These are phyloP conservation scores for Lacerta agilis DNA, from an alignment of 2,797 vertebrate species.

Conservation along the genomic window DNA sequence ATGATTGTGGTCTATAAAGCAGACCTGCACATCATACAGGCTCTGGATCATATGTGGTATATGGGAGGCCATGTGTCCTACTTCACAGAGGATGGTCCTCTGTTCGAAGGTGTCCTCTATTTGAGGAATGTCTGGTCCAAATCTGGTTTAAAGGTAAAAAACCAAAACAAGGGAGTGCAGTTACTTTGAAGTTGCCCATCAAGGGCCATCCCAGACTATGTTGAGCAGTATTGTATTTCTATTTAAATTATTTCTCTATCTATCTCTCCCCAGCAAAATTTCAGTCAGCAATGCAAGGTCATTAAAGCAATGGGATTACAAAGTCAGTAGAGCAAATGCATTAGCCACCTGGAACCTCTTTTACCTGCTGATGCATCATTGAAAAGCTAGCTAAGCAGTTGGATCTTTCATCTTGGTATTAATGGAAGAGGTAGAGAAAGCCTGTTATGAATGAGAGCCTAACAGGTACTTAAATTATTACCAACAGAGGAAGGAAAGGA, in stretches of 20 bases:
- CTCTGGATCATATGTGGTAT: not conserved
- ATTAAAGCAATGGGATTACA: not conserved
- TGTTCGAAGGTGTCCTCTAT: too few species aligned
- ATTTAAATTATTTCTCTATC: too few species aligned
- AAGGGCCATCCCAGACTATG: too few species aligned
- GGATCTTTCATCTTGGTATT: not conserved
- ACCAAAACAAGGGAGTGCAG: too few species aligned
- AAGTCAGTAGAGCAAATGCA: not conserved
- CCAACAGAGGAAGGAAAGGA: not conserved
- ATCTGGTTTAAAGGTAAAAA: too few species aligned
- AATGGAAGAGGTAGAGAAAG: not conserved
- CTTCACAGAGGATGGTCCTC: too few species aligned
- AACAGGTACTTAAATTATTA: not conserved
- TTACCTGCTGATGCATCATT: not conserved
- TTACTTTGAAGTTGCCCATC: too few species aligned
- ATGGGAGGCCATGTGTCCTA: too few species aligned
- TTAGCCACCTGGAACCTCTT: slow-evolving; percentile 5
- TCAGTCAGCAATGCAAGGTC: slow-evolving; percentile 18
- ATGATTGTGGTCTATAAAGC: not conserved
- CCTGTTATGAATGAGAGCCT: not conserved
- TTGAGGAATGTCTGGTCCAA: too few species aligned
- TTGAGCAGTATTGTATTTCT: too few species aligned
- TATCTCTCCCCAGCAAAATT: not conserved
- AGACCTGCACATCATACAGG: not conserved
- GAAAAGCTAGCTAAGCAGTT: not conserved